Conservation (phyloP, 1,140 invertebrate species). For the Sinonovacula constricta region DNA sequence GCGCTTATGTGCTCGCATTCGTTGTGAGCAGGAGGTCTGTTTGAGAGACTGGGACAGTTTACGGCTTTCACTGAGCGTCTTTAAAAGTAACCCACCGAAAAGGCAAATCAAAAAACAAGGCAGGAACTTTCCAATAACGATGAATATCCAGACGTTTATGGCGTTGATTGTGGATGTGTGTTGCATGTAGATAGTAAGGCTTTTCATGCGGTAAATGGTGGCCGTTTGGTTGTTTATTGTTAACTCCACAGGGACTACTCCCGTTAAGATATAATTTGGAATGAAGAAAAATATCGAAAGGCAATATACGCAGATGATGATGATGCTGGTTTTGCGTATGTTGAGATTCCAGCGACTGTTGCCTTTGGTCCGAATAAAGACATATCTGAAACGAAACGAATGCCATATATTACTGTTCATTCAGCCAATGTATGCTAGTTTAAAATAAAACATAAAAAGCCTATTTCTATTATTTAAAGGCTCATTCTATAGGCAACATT, state of each 20-base stretch:
- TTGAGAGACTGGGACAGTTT: conserved; percentile 69
- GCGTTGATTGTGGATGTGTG: conserved; percentile 52
- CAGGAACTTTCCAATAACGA: conserved; percentile 76
- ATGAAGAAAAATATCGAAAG: conserved; percentile 86
- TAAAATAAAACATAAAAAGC: too few relatives aligned
- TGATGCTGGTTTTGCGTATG: conserved; percentile 84
- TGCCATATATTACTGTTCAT: too few relatives aligned
- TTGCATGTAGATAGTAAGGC: conserved; percentile 51
- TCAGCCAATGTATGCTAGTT: too few relatives aligned
- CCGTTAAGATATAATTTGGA: conserved; percentile 84
- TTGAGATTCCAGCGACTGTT: conserved; percentile 87
- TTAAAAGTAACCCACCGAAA: conserved; percentile 78
- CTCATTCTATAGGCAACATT: too few relatives aligned
- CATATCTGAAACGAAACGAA: conserved; percentile 93
- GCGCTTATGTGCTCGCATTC: conserved; percentile 84
- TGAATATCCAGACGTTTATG: conserved; percentile 72
- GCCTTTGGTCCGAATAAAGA: conserved; percentile 85
- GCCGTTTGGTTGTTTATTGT: conserved; percentile 18
- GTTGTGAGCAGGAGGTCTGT: conserved; percentile 76
- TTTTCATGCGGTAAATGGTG: conserved; percentile 51
- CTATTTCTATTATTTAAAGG: too few relatives aligned
- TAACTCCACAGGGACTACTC: conserved; percentile 41
- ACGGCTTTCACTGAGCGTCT: conserved; percentile 77
- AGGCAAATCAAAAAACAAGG: conserved; percentile 79
- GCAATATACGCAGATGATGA: conserved; percentile 86